These are phyloP conservation scores for Polyergus mexicanus DNA, from an alignment of 1,140 invertebrate genomes.

Conservation along the genomic window DNA sequence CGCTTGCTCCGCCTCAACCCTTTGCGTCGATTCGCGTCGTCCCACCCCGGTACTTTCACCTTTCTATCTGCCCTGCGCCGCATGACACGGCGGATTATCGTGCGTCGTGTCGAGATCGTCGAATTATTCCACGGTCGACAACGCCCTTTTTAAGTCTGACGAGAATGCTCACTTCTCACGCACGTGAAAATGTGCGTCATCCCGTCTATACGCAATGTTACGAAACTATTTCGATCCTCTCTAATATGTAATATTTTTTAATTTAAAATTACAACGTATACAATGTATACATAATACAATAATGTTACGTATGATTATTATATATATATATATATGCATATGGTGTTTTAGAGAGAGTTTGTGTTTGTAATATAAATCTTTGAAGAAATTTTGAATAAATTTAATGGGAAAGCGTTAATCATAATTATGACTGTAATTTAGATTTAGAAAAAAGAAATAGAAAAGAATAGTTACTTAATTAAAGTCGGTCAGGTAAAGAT, in stretches of 20 bases:
- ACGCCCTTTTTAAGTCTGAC: slow-evolving; percentile 50
- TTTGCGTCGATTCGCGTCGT: slow-evolving; percentile 14
- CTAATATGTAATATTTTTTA: too few relatives aligned
- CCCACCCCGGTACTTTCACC: slow-evolving; percentile 12
- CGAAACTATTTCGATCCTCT: neutral
- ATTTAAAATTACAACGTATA: too few relatives aligned
- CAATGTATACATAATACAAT: too few relatives aligned
- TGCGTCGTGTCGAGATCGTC: slow-evolving; percentile 60
- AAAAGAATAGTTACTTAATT: neutral
- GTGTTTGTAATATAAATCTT: too few relatives aligned
- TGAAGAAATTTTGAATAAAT: too few relatives aligned
- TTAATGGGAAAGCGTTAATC: neutral
- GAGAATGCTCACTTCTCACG: slow-evolving; percentile 66
- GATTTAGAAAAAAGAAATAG: neutral
- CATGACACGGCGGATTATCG: slow-evolving; percentile 69
- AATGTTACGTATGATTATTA: too few relatives aligned
- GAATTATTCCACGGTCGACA: slow-evolving; percentile 58
- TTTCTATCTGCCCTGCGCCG: neutral
- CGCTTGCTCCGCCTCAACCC: slow-evolving; percentile 30
- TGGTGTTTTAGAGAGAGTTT: too few relatives aligned
- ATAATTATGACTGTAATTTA: neutral
- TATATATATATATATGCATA: too few relatives aligned
- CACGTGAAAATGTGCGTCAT: slow-evolving; percentile 11
- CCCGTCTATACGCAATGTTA: neutral
- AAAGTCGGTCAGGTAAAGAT: neutral